phyloP scores from a whole-genome alignment of 2,888 invertebrate genomes.

The Parapristionchus giblindavisi region DNA sequence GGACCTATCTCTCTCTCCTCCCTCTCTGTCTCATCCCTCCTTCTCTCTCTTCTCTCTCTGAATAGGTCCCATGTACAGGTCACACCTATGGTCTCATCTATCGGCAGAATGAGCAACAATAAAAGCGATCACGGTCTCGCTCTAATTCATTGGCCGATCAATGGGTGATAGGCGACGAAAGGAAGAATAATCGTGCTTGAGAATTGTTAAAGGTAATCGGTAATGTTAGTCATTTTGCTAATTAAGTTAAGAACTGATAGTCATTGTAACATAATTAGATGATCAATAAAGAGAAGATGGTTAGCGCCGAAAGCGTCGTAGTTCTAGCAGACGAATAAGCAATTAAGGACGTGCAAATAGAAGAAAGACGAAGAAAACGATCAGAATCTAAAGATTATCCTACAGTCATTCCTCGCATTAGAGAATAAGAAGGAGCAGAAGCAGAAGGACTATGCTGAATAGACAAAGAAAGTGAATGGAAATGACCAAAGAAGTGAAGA shows the following conservation, averaged over 20 bases:
- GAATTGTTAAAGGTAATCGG: constrained; percentile 14
- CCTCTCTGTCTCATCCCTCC: background rate
- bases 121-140: constrained; percentile 7
- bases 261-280: too few relatives aligned
- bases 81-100: background rate
- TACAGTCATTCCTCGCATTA: too few relatives aligned
- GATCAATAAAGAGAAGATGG: background rate
- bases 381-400: background rate
- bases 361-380: background rate
- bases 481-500: constrained; percentile 13
- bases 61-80: background rate
- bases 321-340: too few relatives aligned
- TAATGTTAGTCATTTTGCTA: too few relatives aligned
- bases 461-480: background rate
- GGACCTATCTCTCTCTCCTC: background rate
- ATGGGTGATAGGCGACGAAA: background rate
- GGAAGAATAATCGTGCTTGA: constrained; percentile 18
- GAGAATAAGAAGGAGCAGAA: background rate
- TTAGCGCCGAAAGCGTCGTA: too few relatives aligned
- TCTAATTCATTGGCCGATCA: background rate
- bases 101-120: too few relatives aligned
- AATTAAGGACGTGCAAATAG: constrained; percentile 3
- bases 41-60: background rate
- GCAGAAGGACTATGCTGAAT: background rate
- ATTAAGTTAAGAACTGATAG: too few relatives aligned